phyloP scores from a whole-genome alignment of 2,113 vertebrate genomes.

The Emydura subglobosa region DNA sequence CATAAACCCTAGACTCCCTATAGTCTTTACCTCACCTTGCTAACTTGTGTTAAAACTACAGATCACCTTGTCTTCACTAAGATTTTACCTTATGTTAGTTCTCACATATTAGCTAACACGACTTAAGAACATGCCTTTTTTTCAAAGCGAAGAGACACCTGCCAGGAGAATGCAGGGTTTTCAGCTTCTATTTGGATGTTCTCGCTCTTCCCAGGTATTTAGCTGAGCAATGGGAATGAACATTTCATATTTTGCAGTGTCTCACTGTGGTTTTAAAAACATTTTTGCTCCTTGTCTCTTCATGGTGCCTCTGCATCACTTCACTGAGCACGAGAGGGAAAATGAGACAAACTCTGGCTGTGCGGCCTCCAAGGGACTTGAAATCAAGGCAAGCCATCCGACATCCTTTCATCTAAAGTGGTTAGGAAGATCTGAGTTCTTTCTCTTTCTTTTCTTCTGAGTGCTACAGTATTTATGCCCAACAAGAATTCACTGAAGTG shows the following conservation, averaged over 20 bases:
- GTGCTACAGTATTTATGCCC: neutral
- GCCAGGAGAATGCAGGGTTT: neutral
- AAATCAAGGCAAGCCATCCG: neutral
- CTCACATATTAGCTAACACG: neutral
- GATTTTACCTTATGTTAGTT: neutral
- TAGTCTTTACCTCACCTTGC: neutral
- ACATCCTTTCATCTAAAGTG: neutral
- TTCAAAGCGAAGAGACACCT: neutral
- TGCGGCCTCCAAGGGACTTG: neutral
- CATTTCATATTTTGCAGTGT: neutral
- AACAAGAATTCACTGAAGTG: constrained; percentile 30
- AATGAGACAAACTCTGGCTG: neutral
- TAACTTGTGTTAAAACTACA: neutral
- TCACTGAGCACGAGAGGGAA: neutral
- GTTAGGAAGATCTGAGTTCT: neutral
- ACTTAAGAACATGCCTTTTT: neutral
- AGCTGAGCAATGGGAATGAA: neutral
- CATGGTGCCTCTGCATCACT: rapidly evolving
- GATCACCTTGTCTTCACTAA: neutral
- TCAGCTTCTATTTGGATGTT: neutral
- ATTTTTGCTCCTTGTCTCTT: neutral
- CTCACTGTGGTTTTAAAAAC: neutral
- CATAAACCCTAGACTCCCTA: neutral
- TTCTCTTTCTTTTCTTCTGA: neutral
- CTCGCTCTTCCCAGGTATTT: neutral